These are phyloP conservation scores for Cylindroiulus punctatus DNA, from an alignment of 2,888 invertebrate genomes.

Conservation along the genomic window DNA sequence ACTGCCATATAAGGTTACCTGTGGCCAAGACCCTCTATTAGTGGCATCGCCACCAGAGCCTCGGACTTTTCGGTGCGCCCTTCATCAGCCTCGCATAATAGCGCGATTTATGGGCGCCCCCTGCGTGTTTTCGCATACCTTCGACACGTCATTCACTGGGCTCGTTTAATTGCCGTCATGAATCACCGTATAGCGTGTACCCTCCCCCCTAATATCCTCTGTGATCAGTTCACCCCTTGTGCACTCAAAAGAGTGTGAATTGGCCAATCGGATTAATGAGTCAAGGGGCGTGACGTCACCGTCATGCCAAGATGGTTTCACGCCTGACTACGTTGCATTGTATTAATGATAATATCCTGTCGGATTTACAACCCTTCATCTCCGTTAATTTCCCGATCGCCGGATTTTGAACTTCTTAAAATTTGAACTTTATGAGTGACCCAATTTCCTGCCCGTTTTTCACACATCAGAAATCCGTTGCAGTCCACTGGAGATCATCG, in stretches of 20 bases:
- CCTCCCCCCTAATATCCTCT: not conserved
- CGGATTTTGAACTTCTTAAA: not conserved
- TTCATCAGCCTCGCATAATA: not conserved
- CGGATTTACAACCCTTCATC: not conserved
- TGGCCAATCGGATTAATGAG: not conserved
- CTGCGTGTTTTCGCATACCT: not conserved
- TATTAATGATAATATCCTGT: not conserved
- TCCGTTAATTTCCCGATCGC: not conserved
- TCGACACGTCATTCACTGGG: not conserved
- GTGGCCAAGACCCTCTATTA: not conserved
- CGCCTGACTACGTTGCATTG: too few species aligned
- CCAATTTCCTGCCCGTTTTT: not conserved
- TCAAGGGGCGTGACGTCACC: not conserved
- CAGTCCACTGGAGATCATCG: not conserved
- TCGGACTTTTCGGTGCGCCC: not conserved
- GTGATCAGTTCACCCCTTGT: not conserved
- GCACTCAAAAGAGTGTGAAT: not conserved
- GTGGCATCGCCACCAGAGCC: not conserved
- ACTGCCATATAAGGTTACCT: slow-evolving; percentile 39
- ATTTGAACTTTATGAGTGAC: not conserved
- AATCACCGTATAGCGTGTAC: not conserved
- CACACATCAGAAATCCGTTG: not conserved
- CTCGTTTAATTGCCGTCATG: not conserved
- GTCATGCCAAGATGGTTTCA: not conserved
- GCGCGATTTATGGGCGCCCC: not conserved